Evolutionary conservation across 2,888 invertebrate genomes (phyloP), one percentile per base, ranked within the genome.

Genomic region (Cataglyphis altisquamis): DNA sequence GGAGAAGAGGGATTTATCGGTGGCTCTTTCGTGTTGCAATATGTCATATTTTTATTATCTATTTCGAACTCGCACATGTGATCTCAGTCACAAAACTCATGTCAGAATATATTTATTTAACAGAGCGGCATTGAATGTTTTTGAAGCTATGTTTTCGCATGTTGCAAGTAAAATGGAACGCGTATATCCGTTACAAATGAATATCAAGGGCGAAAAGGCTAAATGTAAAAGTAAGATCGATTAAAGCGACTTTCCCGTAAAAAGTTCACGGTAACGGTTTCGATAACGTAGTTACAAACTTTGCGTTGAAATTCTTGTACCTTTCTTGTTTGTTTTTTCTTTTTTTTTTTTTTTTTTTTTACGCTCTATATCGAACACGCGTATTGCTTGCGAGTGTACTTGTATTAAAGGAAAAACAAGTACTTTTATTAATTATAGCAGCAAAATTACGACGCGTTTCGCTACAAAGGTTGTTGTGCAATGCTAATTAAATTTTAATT

Each of bases 401-500:
- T 36, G 36, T 8, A 18, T 62, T 72, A 80, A 72, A 80, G 78
- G 21, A 18, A 72, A 68, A 72, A 80, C 45, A 45, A 36, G 32
- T 12, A 73, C 36, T 80, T 72, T 80, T 73, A 80, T 80, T 72
- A 80, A 80, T 80, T 80, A 80, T 73, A 72, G 78, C n/a, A 80
- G 60, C 78, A 36, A 62, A 80, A 80, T 80, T 80, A 60, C 55
- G n/a, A 52, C 32, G 45, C 41, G 73, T 15, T 18, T 60, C 12
- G 60, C 48, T 72, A 41, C 73, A 73, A 73, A 73, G 18, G 78
- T 80, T 60, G 73, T 78, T 80, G 60, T 45, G 36, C 78, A 36
- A n/a, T 45, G 74, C 78, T 80, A 80, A 80, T 80, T 80, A 80
- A 80, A 80, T 80, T 80, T 80, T 80, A 80, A 80, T 80, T 80